phyloP scores from a whole-genome alignment of 1,140 invertebrate genomes.

The Bactericera cockerelli region DNA sequence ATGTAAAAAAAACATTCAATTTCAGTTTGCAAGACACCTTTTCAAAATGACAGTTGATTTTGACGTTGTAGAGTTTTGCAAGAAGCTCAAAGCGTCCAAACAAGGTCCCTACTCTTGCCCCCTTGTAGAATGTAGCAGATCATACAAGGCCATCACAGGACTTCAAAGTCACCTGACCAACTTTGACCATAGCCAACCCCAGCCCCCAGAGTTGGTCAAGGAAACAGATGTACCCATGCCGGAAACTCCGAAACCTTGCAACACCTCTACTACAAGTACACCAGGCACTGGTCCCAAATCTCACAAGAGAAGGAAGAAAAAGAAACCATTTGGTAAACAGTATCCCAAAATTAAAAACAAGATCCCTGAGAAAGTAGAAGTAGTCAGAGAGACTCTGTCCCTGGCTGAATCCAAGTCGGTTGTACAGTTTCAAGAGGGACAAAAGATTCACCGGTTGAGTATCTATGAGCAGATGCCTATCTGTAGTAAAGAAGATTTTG shows the following conservation, averaged over 20 bases:
- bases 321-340: background rate
- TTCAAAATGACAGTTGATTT: slow-evolving; percentile 53
- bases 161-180: slow-evolving; percentile 72
- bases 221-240: background rate
- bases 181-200: slow-evolving; percentile 54
- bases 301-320: background rate
- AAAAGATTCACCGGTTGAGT: slow-evolving; percentile 41
- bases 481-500: slow-evolving; percentile 44
- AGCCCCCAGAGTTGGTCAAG: slow-evolving; percentile 22
- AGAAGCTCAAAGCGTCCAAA: slow-evolving; percentile 58
- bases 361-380: slow-evolving; percentile 14
- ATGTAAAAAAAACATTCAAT: too few species aligned
- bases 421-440: slow-evolving; percentile 70
- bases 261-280: background rate
- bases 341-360: slow-evolving; percentile 1
- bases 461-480: slow-evolving; percentile 43
- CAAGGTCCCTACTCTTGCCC: slow-evolving; percentile 73
- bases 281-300: background rate
- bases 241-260: background rate
- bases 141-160: slow-evolving; percentile 70
- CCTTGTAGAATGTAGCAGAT: slow-evolving; percentile 61
- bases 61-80: slow-evolving; percentile 68
- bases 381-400: slow-evolving; percentile 40
- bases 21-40: too few species aligned
- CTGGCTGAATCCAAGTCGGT: slow-evolving; percentile 66